Evolutionary conservation across 2,888 invertebrate genomes (phyloP).

Genomic region (Barypeithes pellucidus): DNA sequence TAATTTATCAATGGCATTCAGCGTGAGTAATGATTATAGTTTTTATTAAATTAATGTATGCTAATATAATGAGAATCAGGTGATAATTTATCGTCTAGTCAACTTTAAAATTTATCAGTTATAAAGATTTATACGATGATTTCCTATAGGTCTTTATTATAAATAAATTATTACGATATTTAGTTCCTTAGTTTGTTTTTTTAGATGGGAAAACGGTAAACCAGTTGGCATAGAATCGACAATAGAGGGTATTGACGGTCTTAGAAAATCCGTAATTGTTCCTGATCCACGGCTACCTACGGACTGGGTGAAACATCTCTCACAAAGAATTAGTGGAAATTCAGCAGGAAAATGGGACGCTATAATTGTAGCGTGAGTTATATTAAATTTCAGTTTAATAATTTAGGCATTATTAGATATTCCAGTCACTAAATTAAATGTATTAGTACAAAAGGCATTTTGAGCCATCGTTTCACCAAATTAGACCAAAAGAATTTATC

Average conservation of each 20-base stretch:
- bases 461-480: too few species aligned
- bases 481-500: too few species aligned
- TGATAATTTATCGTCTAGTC: background rate
- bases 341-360: conserved; percentile 90
- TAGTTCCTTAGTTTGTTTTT: conserved; percentile 59
- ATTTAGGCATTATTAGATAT: too few species aligned
- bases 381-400: conserved; percentile 1
- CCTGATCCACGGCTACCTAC: conserved; percentile 82
- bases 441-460: too few species aligned
- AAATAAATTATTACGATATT: too few species aligned
- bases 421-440: too few species aligned
- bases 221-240: conserved; percentile 76
- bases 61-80: background rate
- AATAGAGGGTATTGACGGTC: conserved; percentile 69
- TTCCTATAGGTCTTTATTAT: too few species aligned
- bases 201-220: conserved; percentile 81
- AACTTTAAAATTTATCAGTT: too few species aligned
- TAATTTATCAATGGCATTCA: conserved; percentile 52
- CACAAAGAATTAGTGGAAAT: conserved; percentile 79
- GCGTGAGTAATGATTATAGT: conserved; percentile 38
- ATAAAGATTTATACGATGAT: too few species aligned
- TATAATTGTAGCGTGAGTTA: conserved; percentile 77
- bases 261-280: conserved; percentile 76
- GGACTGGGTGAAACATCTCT: conserved; percentile 87
- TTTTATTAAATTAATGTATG: background rate